Evolutionary conservation across 92 coral and sea anemone species (phyloP).

Genomic region (Muricea muricata): DNA sequence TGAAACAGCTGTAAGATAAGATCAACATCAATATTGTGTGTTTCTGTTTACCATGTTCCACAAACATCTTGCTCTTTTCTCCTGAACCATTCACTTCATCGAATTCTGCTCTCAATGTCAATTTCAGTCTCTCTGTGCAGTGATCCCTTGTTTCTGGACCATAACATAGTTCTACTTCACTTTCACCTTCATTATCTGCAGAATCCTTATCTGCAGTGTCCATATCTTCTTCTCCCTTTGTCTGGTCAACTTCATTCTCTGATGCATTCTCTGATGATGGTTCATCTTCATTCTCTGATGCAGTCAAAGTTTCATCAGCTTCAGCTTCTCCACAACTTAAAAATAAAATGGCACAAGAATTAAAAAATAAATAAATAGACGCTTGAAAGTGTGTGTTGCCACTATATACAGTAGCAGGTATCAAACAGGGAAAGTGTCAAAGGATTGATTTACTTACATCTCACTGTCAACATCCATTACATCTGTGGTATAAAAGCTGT

Average conservation of each 20-base stretch:
- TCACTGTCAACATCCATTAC: no score
- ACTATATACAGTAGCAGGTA: no score
- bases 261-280: slow-evolving; percentile 6
- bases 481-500: no score
- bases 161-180: not conserved
- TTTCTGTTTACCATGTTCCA: not conserved
- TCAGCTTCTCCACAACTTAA: not conserved
- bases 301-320: not conserved
- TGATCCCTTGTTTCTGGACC: slow-evolving; percentile 14
- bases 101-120: not conserved
- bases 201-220: not conserved
- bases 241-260: not conserved
- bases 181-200: not conserved
- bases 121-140: not conserved
- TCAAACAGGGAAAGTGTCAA: no score
- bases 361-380: not conserved
- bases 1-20: slow-evolving; percentile 7
- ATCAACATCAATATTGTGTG: slow-evolving; percentile 43
- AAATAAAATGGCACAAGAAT: not conserved
- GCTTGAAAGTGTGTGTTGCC: no score
- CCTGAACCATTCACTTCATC: slow-evolving; percentile 19
- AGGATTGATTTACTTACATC: no score
- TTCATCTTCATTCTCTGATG: no score
- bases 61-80: not conserved
- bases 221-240: slow-evolving; percentile 23